Conservation (phyloP, 1,140 invertebrate genomes). For the Nephotettix cincticeps region DNA sequence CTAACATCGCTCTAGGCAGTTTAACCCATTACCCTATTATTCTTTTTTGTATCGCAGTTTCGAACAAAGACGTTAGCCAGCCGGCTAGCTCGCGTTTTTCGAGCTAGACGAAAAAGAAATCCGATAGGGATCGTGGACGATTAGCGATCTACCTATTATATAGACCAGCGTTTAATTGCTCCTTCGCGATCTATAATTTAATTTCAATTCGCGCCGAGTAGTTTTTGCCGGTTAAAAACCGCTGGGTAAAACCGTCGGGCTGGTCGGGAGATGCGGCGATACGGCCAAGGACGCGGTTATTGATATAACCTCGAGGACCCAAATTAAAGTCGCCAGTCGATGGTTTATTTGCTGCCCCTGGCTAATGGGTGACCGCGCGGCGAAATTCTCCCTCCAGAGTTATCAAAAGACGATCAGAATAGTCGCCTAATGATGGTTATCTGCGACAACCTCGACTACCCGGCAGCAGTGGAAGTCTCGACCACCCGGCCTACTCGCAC, state of each 20-base stretch:
- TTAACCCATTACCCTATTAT: no score
- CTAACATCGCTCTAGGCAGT: no score
- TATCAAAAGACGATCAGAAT: constrained; percentile 17
- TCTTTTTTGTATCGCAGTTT: no score
- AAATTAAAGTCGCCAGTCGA: neutral
- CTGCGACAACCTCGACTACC: neutral
- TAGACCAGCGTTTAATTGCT: constrained; percentile 1
- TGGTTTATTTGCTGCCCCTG: neutral
- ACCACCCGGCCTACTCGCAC: neutral
- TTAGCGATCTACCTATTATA: neutral
- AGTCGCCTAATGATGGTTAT: constrained; percentile 5
- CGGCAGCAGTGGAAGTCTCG: neutral
- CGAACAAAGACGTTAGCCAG: no score
- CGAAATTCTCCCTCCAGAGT: neutral
- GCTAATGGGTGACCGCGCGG: neutral
- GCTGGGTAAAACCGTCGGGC: neutral
- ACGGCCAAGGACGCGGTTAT: neutral
- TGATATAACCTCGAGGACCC: neutral
- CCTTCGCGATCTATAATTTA: constrained; percentile 5
- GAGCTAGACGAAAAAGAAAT: constrained; percentile 13
- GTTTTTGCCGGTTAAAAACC: neutral
- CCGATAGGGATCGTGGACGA: neutral
- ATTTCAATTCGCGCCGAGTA: neutral
- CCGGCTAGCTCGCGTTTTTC: no score
- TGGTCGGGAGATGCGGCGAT: neutral